These are phyloP conservation scores for Miniopterus natalensis DNA, from an alignment of 2,113 vertebrate species.

Conservation along the genomic window DNA sequence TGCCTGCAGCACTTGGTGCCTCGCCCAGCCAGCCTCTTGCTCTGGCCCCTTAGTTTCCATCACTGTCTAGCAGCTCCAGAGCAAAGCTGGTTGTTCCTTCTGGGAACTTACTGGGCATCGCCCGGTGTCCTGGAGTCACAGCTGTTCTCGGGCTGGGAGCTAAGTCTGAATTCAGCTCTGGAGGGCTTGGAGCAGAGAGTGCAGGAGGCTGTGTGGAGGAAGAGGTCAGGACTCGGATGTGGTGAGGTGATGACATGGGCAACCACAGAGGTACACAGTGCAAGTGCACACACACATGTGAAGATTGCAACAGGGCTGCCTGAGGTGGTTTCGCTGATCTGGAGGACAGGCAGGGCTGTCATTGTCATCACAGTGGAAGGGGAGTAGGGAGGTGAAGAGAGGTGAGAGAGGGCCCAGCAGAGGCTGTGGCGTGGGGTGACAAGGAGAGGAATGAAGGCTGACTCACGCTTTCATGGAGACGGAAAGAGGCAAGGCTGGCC, in stretches of 20 bases:
- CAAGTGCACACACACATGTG: background rate
- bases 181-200: fast-evolving
- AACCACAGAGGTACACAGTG: fast-evolving
- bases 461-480: background rate
- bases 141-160: fast-evolving
- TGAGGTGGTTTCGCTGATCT: background rate
- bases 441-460: background rate
- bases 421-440: background rate
- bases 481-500: background rate
- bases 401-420: background rate
- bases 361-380: background rate
- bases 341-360: background rate
- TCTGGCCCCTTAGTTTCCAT: background rate
- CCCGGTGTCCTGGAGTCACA: background rate
- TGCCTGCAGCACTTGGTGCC: background rate
- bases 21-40: background rate
- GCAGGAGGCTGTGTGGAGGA: fast-evolving
- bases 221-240: fast-evolving
- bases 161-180: background rate
- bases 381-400: background rate
- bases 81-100: fast-evolving
- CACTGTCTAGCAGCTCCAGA: background rate
- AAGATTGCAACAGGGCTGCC: background rate
- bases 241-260: fast-evolving
- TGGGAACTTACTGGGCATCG: background rate